Percentiles rank a stretch among this genome's conserved stretches.
Evolutionary conservation across 2,888 invertebrate genomes (phyloP).

Genomic region (Synergus laeviventris): DNA sequence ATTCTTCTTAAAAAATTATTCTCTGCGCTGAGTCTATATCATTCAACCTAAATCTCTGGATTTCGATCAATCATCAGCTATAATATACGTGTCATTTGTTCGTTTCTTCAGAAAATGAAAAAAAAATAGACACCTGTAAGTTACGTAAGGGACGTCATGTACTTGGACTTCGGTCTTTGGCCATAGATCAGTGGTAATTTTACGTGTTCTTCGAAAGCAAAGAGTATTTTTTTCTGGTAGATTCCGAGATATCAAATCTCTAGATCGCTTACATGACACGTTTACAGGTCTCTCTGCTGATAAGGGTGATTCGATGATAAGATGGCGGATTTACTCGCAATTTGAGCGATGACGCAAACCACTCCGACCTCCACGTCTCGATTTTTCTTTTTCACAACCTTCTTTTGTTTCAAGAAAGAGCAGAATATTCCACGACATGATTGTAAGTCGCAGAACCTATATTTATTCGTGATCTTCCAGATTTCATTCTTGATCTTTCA

Average conservation of each 20-base stretch:
- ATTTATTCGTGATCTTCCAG: neutral
- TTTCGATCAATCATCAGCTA: conserved; percentile 22
- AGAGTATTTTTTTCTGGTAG: conserved; percentile 36
- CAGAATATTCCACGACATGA: conserved; percentile 12
- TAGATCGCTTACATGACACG: conserved; percentile 37
- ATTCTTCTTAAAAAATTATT: conserved; percentile 4
- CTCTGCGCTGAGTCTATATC: conserved; percentile 8
- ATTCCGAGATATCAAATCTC: conserved; percentile 41
- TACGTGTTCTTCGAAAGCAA: conserved; percentile 34
- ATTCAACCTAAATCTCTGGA: conserved; percentile 28
- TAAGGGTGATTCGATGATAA: conserved; percentile 64
- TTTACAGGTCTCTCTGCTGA: conserved; percentile 51
- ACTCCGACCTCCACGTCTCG: conserved; percentile 28
- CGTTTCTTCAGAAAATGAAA: neutral
- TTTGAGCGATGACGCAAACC: conserved; percentile 64
- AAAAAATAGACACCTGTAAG: conserved; percentile 28
- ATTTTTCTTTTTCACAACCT: conserved; percentile 26
- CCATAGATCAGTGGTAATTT: conserved; percentile 6
- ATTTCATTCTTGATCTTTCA: neutral
- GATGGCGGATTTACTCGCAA: conserved; percentile 58
- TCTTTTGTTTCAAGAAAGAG: conserved; percentile 33
- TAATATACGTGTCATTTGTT: conserved; percentile 10
- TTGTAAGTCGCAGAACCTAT: neutral
- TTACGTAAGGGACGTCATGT: conserved; percentile 11
- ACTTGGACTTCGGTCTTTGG: conserved; percentile 36